A percentile compares a stretch with the other conserved stretches of the same genome.
Evolutionary conservation across 2,888 invertebrate genomes (phyloP).

Genomic region (Cyrtodaria siliqua): DNA sequence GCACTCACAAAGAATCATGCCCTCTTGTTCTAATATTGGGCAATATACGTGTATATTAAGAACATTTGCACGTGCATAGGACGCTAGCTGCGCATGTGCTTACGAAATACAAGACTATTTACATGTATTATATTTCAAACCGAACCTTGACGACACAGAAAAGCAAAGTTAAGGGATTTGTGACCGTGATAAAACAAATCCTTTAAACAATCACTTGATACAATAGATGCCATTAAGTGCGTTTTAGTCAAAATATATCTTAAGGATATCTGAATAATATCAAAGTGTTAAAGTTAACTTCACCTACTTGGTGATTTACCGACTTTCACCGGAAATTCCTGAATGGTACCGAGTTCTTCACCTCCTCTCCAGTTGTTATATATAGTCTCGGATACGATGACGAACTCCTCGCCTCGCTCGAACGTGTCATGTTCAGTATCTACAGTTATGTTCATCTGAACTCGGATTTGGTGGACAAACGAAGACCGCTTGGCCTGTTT

Average conservation of each 20-base stretch:
- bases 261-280: no score
- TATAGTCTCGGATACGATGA: slow-evolving; percentile 13
- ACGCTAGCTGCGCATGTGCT: no score
- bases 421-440: slow-evolving; percentile 9
- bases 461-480: slow-evolving; percentile 5
- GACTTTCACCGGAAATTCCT: slow-evolving; percentile 11
- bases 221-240: no score
- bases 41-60: background rate
- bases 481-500: slow-evolving; percentile 16
- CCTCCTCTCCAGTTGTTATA: slow-evolving; percentile 15
- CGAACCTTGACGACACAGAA: no score
- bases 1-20: background rate
- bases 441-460: slow-evolving; percentile 16
- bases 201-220: no score
- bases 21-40: background rate
- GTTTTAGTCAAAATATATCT: no score
- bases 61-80: no score
- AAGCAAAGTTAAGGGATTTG: no score
- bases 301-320: background rate
- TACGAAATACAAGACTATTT: no score
- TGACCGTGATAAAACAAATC: no score
- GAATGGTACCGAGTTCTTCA: slow-evolving; percentile 7
- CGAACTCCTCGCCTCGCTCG: background rate
- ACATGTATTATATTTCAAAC: no score
- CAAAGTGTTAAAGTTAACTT: no score